A percentile compares a stretch with the other conserved stretches of the same genome.
phyloP scores from a whole-genome alignment of 2,888 invertebrate genomes.

The Drosophila birchii region DNA sequence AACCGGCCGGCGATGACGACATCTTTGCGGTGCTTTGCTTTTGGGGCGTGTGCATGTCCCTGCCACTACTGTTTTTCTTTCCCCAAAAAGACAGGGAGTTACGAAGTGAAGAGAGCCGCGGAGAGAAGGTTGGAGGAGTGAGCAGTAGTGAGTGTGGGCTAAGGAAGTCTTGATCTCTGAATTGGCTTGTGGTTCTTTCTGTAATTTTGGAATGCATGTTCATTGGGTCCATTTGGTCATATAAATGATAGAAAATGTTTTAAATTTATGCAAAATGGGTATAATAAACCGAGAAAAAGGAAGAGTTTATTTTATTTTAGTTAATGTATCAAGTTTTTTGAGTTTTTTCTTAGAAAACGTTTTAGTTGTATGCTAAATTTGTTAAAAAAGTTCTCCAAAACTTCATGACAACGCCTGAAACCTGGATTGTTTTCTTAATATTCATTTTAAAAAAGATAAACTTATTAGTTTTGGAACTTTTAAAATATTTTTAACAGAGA shows the following conservation, averaged over 20 bases:
- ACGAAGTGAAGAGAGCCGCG: neutral
- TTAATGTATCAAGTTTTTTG: too few species aligned
- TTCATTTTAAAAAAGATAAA: neutral
- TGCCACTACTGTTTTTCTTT: slow-evolving; percentile 10
- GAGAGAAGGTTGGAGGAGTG: neutral
- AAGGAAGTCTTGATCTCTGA: slow-evolving; percentile 11
- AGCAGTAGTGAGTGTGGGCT: neutral
- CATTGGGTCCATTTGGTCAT: too few species aligned
- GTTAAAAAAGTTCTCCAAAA: neutral
- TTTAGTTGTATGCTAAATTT: neutral
- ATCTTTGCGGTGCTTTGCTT: slow-evolving; percentile 57
- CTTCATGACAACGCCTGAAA: neutral
- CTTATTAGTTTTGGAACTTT: neutral
- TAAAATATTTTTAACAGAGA: neutral
- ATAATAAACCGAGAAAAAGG: too few species aligned
- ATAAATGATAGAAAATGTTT: too few species aligned
- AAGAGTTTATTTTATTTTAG: too few species aligned
- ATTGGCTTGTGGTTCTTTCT: neutral
- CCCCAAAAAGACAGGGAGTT: neutral
- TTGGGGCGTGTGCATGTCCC: slow-evolving; percentile 54
- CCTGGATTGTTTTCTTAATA: neutral
- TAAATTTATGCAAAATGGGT: too few species aligned
- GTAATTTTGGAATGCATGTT: neutral
- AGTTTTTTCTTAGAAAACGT: too few species aligned
- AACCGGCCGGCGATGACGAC: slow-evolving; percentile 69